Base-by-base conservation (phyloP, 1,140 invertebrate species). In the Episyrphus balteatus region DNA sequence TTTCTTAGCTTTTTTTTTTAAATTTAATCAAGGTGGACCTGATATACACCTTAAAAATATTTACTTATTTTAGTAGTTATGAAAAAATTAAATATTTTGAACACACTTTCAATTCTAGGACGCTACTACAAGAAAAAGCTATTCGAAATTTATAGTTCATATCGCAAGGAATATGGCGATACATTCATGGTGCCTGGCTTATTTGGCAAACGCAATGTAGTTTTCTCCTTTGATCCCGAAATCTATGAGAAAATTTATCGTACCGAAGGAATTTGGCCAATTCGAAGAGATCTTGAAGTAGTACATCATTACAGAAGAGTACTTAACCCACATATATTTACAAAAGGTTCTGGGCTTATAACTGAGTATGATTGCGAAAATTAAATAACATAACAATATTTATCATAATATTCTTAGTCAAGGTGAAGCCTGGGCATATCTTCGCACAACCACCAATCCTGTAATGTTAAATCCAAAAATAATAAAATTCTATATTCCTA, bases 391-490 rank as follows among this genome's bases (percentile, higher is more conserved):
- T 38, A 19, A 9, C 18, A 21, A 5, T 46, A 26, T 12, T 44
- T 6, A 19, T 17, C 26, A 21, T 41, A 8, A 26, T 26, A 8
- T 26, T 26, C 21, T 26, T 19, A 41, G 39, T 15, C 18, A 40
- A 31, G 37, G 37, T 5, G 17, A 47, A 31, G 10, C 2, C 13
- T 47, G 45, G 45, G 19, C 10, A 30, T 8, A 32, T 30, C 17
- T 40, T 3, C 9, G 45, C 5, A 38, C 19, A 12, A 33, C 17
- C 10, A 65, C 66, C 0, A 70, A 70, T 31, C 63, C 59, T 26
- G 55, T 69, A 7, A 47, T 71, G 54, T 30, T 70, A 33, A 59
- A 68, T 14, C 63, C 67, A 10, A 70, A 67, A 49, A 69, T 54
- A 7, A 59, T 71, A 6, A 62, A 61, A 53, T 32, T 66, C 7